phyloP scores from a whole-genome alignment of 1,140 invertebrate genomes.

The Pseudomyrmex concolor region DNA sequence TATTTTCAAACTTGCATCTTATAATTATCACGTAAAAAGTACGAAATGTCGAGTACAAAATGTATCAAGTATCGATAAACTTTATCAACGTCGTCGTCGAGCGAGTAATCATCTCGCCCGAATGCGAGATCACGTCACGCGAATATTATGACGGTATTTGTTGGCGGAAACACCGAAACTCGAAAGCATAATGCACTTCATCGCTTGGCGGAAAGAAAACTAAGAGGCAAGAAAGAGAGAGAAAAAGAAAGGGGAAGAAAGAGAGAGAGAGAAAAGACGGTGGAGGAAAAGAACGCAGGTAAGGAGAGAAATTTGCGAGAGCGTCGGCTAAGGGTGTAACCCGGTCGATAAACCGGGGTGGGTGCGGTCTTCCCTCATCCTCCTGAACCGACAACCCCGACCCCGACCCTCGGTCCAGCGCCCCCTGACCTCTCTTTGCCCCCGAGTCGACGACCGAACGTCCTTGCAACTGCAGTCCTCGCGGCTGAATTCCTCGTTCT shows the following conservation, averaged over 20 bases:
- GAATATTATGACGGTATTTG: constrained; percentile 35
- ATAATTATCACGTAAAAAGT: background rate
- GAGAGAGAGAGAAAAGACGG: background rate
- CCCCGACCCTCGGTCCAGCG: constrained; percentile 68
- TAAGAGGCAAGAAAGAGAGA: background rate
- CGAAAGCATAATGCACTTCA: constrained; percentile 33
- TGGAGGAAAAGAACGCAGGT: constrained; percentile 48
- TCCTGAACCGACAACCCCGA: constrained; percentile 66
- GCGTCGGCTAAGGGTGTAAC: constrained; percentile 79
- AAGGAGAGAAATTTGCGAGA: constrained; percentile 77
- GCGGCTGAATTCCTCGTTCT: constrained; percentile 56
- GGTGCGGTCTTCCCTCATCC: constrained; percentile 80
- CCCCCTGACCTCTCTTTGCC: constrained; percentile 45
- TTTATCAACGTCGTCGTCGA: background rate
- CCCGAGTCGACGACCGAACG: constrained; percentile 63
- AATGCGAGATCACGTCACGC: background rate
- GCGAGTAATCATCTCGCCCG: constrained; percentile 2
- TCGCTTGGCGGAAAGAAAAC: constrained; percentile 30
- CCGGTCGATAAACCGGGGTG: constrained; percentile 81
- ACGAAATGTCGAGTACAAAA: constrained; percentile 11
- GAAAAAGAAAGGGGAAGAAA: background rate
- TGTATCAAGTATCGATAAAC: constrained; percentile 11
- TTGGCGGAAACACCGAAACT: constrained; percentile 14
- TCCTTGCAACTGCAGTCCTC: constrained; percentile 53
- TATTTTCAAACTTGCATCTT: background rate